Base-by-base conservation (phyloP, 2,797 vertebrate species). In the Xerus rutilus region DNA sequence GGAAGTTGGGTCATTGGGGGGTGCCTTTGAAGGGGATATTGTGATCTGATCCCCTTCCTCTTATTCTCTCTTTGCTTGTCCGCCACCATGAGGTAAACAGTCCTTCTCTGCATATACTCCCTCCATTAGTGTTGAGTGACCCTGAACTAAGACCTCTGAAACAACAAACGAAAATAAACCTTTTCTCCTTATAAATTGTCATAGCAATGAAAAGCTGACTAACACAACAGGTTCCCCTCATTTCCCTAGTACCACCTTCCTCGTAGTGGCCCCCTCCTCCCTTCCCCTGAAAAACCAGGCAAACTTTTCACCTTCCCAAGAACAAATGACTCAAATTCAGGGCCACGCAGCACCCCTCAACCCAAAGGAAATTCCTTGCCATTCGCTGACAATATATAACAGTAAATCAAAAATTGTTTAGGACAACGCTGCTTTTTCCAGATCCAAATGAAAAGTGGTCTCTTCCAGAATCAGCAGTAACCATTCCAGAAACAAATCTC, bases 401-500 rank as follows among this genome's bases (percentile, higher is more conserved):
- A 73, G 57, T 59, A 59, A 59, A 59, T 59, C 21, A 59, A 59
- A 74, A 84, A 84, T 28, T 70, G 70, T 88, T 77, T 81, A 78
- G 20, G 57, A 85, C 73, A 70, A 39, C 25, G 67, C 70, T 84
- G 72, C 78, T 45, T 95, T 90, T 91, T 86, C 47, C 25, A 47
- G 73, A 91, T 89, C 43, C 84, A 93, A 67, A 89, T 70, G 91
- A 93, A 93, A 93, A 84, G 67, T 57, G 39, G 54, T 76, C 47
- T 91, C 77, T 95, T 93, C 90, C 70, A 62, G 43, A 86, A 87
- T 92, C 87, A 74, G 86, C 77, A 76, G 54, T 28, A 47, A 89
- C 39, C 30, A 45, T 78, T 92, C 67, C 47, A 91, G 70, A 95
- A 95, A 83, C 83, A 86, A 95, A 91, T 86, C 74, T 94, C 92